Percentiles rank a stretch among this genome's conserved stretches.
Evolutionary conservation across 1,140 invertebrate genomes (phyloP).

Genomic region (Asobara japonica): DNA sequence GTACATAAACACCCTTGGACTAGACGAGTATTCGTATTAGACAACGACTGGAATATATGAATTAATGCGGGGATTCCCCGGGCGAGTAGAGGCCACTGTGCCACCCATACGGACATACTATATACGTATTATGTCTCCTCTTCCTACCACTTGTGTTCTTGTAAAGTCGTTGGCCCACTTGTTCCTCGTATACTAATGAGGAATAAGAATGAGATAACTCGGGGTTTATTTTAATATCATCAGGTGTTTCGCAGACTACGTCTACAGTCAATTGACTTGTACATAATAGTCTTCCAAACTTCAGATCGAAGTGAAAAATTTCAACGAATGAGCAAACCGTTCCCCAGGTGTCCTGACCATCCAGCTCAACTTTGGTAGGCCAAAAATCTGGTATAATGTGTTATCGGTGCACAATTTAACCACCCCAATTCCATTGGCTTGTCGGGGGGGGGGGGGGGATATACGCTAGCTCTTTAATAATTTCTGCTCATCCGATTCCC

Average conservation of each 20-base stretch:
- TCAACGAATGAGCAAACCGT: too few relatives aligned
- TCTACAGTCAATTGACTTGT: conserved; percentile 27
- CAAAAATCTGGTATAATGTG: too few relatives aligned
- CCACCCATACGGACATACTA: conserved; percentile 7
- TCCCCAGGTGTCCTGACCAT: too few relatives aligned
- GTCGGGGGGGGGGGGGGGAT: too few relatives aligned
- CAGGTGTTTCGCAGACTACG: conserved; percentile 55
- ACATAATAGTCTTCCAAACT: too few relatives aligned
- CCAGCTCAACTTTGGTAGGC: too few relatives aligned
- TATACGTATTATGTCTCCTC: conserved; percentile 20
- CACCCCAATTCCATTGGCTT: too few relatives aligned
- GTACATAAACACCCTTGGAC: background rate
- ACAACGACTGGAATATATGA: background rate
- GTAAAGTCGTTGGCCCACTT: conserved; percentile 61
- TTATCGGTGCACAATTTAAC: too few relatives aligned
- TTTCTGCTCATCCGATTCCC: too few relatives aligned
- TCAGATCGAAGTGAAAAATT: too few relatives aligned
- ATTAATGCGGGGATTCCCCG: conserved; percentile 59
- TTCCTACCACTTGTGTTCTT: conserved; percentile 36
- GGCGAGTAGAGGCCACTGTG: conserved; percentile 4
- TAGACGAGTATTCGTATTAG: background rate
- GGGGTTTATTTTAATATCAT: conserved; percentile 65
- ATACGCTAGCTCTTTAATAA: too few relatives aligned
- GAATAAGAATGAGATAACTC: conserved; percentile 64
- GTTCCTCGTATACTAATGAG: conserved; percentile 63